Base-by-base conservation (phyloP, 1,140 invertebrate species). In the Holcopasites calliopsidis region DNA sequence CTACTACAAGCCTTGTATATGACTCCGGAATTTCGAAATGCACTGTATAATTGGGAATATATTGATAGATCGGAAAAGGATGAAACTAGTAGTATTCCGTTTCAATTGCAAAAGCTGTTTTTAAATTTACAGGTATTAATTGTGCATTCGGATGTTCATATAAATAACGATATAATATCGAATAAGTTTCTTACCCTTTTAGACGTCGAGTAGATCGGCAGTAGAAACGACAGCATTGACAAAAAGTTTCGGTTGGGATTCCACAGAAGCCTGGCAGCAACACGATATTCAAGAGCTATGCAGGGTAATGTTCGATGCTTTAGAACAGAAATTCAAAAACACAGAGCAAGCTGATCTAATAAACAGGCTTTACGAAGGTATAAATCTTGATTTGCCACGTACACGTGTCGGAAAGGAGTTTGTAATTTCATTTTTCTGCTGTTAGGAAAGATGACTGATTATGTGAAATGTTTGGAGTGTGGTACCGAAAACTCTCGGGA, bases 21-120 rank as follows among this genome's bases (percentile, higher is more conserved):
- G 96, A 98, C 97, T 5, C 97, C 97, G n/a, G 97, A 98, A 90
- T 98, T 98, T 88, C 92, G 97, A 42, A 98, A 98, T 92, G 96
- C 96, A 2, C 90, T 98, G 8, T 98, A 98, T 87, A 95, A 95
- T 82, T 97, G 97, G 96, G 94, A 97, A 89, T 97, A 95, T 87
- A 76, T 87, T 11, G 95, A 96, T 86, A 94, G 94, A 31, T 88
- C 89, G 31, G 88, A 92, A 61, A 93, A 93, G 70, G 93, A 94
- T 85, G 93, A 94, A 82, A 92, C 90, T 21, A 95, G 95, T 86
- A 97, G 94, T 82, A 98, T 97, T 83, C 96, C 96, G 1, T 97
- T 94, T 92, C 97, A 98, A 87, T 90, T 98, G 71, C 97, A 98
- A 87, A 96, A 95, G 86, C 90, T 98, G 7, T 98, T 98, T 90